Base-by-base conservation (phyloP, 1,140 invertebrate genomes). In the Pogonognathellus flavescens region DNA sequence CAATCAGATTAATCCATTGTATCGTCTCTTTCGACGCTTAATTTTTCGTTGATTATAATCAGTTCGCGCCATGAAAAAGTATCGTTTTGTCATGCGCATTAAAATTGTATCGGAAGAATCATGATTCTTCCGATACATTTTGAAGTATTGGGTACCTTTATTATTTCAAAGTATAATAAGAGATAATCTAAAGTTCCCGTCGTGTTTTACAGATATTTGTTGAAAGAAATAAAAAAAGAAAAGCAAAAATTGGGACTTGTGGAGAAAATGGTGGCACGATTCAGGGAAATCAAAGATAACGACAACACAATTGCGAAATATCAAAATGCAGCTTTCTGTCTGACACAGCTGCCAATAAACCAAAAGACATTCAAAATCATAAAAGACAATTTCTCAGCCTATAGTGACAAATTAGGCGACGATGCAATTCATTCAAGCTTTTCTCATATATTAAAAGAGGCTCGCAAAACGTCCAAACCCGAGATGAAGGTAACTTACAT, bases 401-500 rank as follows among this genome's bases (percentile, higher is more conserved):
- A 86, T 41, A 57, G 57, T 20, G 85, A 87, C 22, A 86, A 86
- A 49, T 16, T 88, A 11, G 86, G 41, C n/a, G 85, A 88, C 52
- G 84, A 87, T 16, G 52, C 52, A 6, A 85, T 87, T 5, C 83
- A 60, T 41, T 59, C 66, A n/a, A 50, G n/a, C 1, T 88, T 88
- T 53, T 31, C 50, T 5, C 59, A 87, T 1, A 84, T 88, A 20
- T 18, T 88, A n/a, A 49, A 80, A 3, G 82, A 55, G 2, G 22
- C 83, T 0, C 50, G 86, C 16, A 72, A 85, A 31, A 85, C 82
- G 25, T 60, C 31, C 50, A 87, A 87, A 72, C 8, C 80, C 8
- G 86, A 87, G 5, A 8, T 83, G n/a, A 87, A 86, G 82, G 86
- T 88, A 82, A n/a, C n/a, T n/a, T n/a, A n/a, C n/a, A n/a, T n/a